Conservation (phyloP, 1,140 invertebrate genomes). For the Sminthurinus signatus region DNA sequence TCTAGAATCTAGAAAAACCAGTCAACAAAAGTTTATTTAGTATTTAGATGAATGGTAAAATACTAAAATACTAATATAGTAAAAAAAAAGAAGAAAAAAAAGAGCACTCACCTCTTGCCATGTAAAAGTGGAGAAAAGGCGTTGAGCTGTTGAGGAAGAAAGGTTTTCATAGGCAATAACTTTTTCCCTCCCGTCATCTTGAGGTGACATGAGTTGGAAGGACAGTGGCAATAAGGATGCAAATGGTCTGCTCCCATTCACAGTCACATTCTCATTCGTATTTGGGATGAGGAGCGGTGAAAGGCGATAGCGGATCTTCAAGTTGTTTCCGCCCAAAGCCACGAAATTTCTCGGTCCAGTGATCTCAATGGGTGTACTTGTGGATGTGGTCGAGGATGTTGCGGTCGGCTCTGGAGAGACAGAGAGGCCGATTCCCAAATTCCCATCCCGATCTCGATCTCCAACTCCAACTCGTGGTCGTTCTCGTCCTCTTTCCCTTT, state of each 20-base stretch:
- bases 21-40: too few relatives aligned
- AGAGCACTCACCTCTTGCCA: conserved; percentile 12
- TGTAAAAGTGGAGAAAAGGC: not conserved
- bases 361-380: conserved; percentile 11
- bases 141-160: too few relatives aligned
- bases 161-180: not conserved
- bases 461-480: too few relatives aligned
- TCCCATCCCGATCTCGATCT: too few relatives aligned
- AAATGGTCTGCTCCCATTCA: not conserved
- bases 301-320: conserved; percentile 21
- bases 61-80: too few relatives aligned
- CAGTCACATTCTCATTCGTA: not conserved
- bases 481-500: too few relatives aligned
- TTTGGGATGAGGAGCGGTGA: not conserved
- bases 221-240: not conserved
- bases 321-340: conserved; percentile 25
- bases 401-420: too few relatives aligned
- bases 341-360: conserved; percentile 18
- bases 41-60: too few relatives aligned
- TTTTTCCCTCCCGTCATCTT: not conserved
- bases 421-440: too few relatives aligned
- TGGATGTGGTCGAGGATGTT: too few relatives aligned
- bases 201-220: not conserved
- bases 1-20: too few relatives aligned
- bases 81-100: too few relatives aligned